Evolutionary conservation across 2,113 vertebrate species (phyloP).

Genomic region (Phyllopteryx taeniolatus): DNA sequence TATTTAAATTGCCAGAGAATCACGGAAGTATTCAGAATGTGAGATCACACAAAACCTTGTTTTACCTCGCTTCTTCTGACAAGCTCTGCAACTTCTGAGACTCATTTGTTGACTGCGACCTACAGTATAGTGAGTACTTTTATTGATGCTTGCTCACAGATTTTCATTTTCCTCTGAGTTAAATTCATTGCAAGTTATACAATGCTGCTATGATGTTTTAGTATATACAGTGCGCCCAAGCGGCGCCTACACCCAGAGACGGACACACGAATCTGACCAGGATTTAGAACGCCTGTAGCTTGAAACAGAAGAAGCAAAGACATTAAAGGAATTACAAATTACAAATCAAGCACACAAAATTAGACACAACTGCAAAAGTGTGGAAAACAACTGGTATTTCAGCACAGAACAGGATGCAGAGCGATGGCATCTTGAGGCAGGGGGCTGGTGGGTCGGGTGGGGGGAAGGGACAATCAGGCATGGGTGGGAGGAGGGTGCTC

Average conservation of each 20-base stretch:
- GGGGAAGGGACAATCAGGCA: slow-evolving; percentile 33
- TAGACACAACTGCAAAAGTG: slow-evolving; percentile 48
- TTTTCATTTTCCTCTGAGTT: no score
- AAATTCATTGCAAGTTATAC: no score
- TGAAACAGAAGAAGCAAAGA: slow-evolving; percentile 53
- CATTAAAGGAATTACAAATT: slow-evolving; percentile 31
- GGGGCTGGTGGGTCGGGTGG: slow-evolving; percentile 51
- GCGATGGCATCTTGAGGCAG: slow-evolving; percentile 66
- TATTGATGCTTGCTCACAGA: no score
- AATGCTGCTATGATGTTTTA: no score
- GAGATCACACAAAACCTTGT: slow-evolving; percentile 35
- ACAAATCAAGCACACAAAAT: slow-evolving; percentile 51
- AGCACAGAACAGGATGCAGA: slow-evolving; percentile 43
- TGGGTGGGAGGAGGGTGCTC: slow-evolving; percentile 55
- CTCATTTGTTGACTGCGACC: not conserved
- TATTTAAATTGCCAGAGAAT: slow-evolving; percentile 63
- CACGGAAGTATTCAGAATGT: slow-evolving; percentile 65
- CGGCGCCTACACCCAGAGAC: not conserved
- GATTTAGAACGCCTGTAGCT: slow-evolving; percentile 58
- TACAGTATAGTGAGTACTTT: slow-evolving; percentile 18
- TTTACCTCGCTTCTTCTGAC: slow-evolving; percentile 60
- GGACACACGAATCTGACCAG: slow-evolving; percentile 22
- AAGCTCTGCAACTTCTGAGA: slow-evolving; percentile 42
- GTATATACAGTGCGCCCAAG: not conserved
- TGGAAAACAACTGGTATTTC: slow-evolving; percentile 64